phyloP scores from a whole-genome alignment of 2,113 vertebrate species.

The Parus major region DNA sequence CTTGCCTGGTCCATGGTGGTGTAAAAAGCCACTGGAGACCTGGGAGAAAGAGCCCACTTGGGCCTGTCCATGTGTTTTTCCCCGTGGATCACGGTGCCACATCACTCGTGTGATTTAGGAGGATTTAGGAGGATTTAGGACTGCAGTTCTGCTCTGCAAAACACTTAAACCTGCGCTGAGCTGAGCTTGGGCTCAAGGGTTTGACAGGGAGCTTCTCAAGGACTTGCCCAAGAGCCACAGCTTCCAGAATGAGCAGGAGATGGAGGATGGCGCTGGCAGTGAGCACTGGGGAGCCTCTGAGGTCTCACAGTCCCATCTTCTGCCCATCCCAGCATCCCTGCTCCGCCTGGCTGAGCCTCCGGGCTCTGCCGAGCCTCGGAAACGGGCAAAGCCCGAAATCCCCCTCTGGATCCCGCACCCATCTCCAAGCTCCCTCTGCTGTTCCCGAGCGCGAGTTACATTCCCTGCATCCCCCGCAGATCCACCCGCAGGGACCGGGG shows the following conservation, averaged over 20 bases:
- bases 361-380: not conserved
- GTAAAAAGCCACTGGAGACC: not conserved
- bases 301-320: not conserved
- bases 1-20: not conserved
- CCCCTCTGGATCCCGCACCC: not conserved
- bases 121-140: not conserved
- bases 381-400: not conserved
- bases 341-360: not conserved
- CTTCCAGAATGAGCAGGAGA: not conserved
- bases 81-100: not conserved
- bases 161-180: accelerated
- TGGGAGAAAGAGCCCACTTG: not conserved
- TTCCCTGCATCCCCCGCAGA: not conserved
- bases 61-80: not conserved
- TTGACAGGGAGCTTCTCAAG: not conserved
- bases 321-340: accelerated
- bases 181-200: not conserved
- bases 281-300: not conserved
- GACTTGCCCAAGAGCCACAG: not conserved
- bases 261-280: not conserved
- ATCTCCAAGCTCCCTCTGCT: constrained; percentile 51
- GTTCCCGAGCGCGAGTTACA: not conserved
- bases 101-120: not conserved
- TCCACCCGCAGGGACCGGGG: not conserved
- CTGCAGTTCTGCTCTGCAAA: not conserved